Percentiles rank a stretch among this genome's conserved stretches.
Conservation (phyloP, 1,140 invertebrate genomes). For the Bombus picipes region DNA sequence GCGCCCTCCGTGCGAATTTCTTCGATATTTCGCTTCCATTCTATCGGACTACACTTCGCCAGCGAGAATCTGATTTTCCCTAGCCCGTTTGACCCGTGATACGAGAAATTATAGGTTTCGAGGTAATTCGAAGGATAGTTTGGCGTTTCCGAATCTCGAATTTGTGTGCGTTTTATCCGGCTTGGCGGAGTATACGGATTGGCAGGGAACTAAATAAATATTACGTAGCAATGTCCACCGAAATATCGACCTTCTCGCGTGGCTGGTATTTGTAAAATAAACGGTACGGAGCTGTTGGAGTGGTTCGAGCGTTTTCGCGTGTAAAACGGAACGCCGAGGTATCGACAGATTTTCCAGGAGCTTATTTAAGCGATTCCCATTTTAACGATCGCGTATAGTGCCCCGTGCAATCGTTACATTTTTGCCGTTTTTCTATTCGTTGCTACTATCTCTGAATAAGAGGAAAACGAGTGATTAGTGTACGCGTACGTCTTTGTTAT, state of each 20-base stretch:
- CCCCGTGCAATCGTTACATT: background rate
- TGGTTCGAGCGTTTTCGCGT: constrained; percentile 12
- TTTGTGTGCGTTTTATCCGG: background rate
- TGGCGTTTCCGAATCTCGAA: background rate
- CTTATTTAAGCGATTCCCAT: constrained; percentile 10
- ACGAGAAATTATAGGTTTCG: too few relatives aligned
- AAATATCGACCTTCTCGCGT: constrained; percentile 31
- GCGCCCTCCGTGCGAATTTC: constrained; percentile 51
- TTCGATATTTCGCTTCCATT: constrained; percentile 51
- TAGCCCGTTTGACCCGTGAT: too few relatives aligned
- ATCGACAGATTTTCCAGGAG: constrained; percentile 1
- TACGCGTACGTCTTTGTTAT: background rate
- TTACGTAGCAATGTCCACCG: background rate
- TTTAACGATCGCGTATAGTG: background rate
- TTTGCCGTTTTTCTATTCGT: background rate
- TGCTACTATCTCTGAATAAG: background rate
- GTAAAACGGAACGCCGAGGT: background rate
- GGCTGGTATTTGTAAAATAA: constrained; percentile 16
- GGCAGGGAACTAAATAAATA: background rate
- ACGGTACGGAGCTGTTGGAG: background rate
- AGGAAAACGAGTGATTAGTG: background rate
- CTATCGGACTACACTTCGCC: background rate
- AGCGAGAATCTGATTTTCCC: too few relatives aligned
- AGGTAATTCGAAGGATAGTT: background rate
- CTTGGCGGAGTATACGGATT: background rate